Evolutionary conservation across 2,888 invertebrate species (phyloP).

Genomic region (Chalcosyrphus nemorum): DNA sequence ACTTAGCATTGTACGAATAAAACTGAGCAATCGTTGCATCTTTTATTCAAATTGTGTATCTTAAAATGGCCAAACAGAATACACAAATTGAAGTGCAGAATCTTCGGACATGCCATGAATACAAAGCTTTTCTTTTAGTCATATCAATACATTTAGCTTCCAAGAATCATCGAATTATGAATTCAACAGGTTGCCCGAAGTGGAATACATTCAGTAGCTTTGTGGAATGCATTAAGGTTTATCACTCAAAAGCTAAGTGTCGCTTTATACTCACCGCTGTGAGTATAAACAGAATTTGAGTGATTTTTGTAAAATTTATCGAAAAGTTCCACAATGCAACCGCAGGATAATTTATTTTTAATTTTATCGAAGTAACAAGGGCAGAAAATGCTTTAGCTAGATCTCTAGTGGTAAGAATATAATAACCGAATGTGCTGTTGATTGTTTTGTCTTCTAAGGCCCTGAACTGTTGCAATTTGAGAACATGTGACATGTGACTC

Average conservation of each 20-base stretch:
- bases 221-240: conserved; percentile 4
- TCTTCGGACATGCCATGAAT: conserved; percentile 82
- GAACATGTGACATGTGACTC: too few species aligned
- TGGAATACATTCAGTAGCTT: not conserved
- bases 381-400: too few species aligned
- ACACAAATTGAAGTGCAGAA: not conserved
- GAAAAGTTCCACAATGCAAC: too few species aligned
- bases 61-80: not conserved
- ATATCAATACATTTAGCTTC: not conserved
- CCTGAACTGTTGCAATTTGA: too few species aligned
- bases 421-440: too few species aligned
- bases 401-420: too few species aligned
- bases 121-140: not conserved
- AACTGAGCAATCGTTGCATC: not conserved
- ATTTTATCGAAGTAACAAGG: too few species aligned
- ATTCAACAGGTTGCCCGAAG: conserved; percentile 16
- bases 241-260: not conserved
- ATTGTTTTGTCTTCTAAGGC: too few species aligned
- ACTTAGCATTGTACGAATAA: too few species aligned
- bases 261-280: not conserved
- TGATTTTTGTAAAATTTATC: too few species aligned
- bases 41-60: not conserved
- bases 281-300: not conserved
- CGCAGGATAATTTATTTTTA: too few species aligned
- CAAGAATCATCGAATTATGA: not conserved